Base-by-base conservation (phyloP, 1,140 invertebrate species). In the Drosophila kanapiae region DNA sequence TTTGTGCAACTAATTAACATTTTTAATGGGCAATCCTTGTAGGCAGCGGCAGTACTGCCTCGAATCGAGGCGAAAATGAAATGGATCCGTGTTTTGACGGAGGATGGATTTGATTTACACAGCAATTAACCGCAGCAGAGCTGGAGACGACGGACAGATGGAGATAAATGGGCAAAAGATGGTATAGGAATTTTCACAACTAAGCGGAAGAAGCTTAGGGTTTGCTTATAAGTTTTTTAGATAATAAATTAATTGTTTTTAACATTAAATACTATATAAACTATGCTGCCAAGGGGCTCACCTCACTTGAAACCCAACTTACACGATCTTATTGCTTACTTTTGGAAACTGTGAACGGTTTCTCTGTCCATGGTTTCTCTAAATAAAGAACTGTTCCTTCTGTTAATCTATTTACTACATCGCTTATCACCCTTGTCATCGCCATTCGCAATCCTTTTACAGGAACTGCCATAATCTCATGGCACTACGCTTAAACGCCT, bases 1-100 rank as follows among this genome's bases (percentile, higher is more conserved):
- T 88, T 88, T 88, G 84, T 85, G 84, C 84, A 91, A 90, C 84
- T 88, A 88, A 88, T 88, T 88, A 88, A 90, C 84, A 88, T 88
- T 88, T 88, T 88, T 88, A 88, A 88, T 88, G 84, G 85, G 81
- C 75, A 91, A 88, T 88, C 70, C 84, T 88, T 88, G 84, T 88
- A 70, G 80, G 77, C 72, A 70, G 56, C 51, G 42, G 61, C 27
- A 35, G 49, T 23, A 31, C 4, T 16, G 47, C 48, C 75, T 67
- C 29, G 72, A 67, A 82, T 78, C 59, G 57, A 61, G 59, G 63
- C 48, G 48, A 80, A 88, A 78, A 84, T 86, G 64, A 74, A 74
- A 74, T 74, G 68, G 69, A 74, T 51, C 70, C 69, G 68, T 74
- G 70, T 74, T 48, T 60, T 72, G 70, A 42, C 23, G 67, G 68